These are phyloP conservation scores for Volucella bombylans DNA, from an alignment of 2,888 invertebrate genomes.

Conservation along the genomic window DNA sequence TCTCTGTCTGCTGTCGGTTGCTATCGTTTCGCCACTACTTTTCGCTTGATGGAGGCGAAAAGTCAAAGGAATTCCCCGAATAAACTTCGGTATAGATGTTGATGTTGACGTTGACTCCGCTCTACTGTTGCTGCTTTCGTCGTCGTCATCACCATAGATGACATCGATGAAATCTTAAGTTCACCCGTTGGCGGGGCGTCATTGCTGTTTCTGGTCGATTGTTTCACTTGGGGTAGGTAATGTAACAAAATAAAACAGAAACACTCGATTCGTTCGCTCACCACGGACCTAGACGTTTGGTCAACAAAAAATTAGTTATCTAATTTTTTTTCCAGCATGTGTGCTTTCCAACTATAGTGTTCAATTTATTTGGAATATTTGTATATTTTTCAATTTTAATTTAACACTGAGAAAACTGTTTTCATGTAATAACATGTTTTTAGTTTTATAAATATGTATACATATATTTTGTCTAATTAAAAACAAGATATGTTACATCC, in stretches of 20 bases:
- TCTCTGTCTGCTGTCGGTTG: slow-evolving; percentile 18
- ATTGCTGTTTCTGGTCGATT: slow-evolving; percentile 32
- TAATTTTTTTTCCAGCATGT: background rate
- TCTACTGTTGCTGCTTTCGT: slow-evolving; percentile 45
- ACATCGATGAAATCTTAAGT: slow-evolving; percentile 49
- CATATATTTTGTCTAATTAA: too few relatives aligned
- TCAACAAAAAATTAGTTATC: background rate
- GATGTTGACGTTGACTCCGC: slow-evolving; percentile 2
- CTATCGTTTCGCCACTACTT: slow-evolving; percentile 38
- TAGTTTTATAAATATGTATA: too few relatives aligned
- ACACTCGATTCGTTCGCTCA: background rate
- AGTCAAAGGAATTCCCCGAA: slow-evolving; percentile 62
- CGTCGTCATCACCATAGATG: slow-evolving; percentile 58
- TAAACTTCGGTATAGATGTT: slow-evolving; percentile 32
- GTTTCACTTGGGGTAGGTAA: slow-evolving; percentile 63
- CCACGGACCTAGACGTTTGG: slow-evolving; percentile 9
- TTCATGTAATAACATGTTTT: too few relatives aligned
- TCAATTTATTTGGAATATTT: background rate
- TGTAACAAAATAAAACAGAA: slow-evolving; percentile 29
- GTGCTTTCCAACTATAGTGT: background rate
- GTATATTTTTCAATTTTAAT: background rate
- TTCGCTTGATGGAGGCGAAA: slow-evolving; percentile 41
- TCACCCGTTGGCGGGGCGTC: slow-evolving; percentile 15
- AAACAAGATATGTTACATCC: too few relatives aligned
- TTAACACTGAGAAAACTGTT: too few relatives aligned